These are phyloP conservation scores for Leucoraja erinaceus DNA, from an alignment of 2,113 vertebrate species.

Conservation along the genomic window DNA sequence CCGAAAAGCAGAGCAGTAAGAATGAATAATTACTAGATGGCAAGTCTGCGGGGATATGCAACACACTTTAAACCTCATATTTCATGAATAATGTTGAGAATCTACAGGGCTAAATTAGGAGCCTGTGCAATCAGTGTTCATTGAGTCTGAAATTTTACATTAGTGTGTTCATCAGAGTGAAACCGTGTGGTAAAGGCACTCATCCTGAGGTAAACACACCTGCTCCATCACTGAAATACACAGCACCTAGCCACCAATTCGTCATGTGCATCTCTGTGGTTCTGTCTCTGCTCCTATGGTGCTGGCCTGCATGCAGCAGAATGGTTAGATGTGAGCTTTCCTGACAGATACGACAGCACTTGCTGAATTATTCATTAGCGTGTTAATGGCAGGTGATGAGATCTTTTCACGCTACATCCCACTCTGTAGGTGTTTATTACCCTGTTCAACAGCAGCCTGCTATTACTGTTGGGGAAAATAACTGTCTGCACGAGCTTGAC, in stretches of 20 bases:
- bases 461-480: conserved; percentile 55
- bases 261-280: conserved; percentile 30
- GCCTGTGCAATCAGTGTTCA: conserved; percentile 59
- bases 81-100: conserved; percentile 68
- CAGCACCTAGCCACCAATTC: conserved; percentile 29
- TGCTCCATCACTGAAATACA: conserved; percentile 51
- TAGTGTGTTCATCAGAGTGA: conserved; percentile 66
- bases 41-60: conserved; percentile 53
- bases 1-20: conserved; percentile 54
- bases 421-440: conserved; percentile 71
- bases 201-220: conserved; percentile 57
- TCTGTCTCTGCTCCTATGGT: conserved; percentile 42
- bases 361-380: conserved; percentile 69
- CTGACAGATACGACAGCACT: conserved; percentile 55
- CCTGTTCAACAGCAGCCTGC: conserved; percentile 62
- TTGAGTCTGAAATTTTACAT: conserved; percentile 70
- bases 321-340: conserved; percentile 47
- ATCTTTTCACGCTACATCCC: conserved; percentile 56
- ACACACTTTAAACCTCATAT: conserved; percentile 53
- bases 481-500: conserved; percentile 47
- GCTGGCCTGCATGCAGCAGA: conserved; percentile 38
- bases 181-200: conserved; percentile 59
- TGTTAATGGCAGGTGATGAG: conserved; percentile 64
- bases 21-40: conserved; percentile 63
- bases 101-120: conserved; percentile 43